A percentile compares a stretch with the other conserved stretches of the same genome.
These are phyloP conservation scores for Dendrocincla tyrannina DNA, from an alignment of 2,797 vertebrate species.

Conservation along the genomic window DNA sequence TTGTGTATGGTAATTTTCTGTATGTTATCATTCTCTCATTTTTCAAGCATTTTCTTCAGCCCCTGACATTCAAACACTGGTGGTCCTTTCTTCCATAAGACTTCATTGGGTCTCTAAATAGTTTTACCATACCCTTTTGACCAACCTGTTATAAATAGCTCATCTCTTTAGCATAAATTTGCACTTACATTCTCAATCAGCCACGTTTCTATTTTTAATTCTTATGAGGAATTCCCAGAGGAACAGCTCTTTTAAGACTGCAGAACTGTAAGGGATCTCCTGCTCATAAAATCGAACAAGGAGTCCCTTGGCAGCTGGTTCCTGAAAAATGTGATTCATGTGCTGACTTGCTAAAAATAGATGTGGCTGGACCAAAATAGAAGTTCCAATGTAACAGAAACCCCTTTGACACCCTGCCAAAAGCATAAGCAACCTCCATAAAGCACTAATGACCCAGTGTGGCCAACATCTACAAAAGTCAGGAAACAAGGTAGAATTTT, in stretches of 20 bases:
- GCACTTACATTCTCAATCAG: not conserved
- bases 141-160: not conserved
- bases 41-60: not conserved
- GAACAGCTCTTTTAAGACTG: not conserved
- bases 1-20: not conserved
- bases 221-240: not conserved
- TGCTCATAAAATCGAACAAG: not conserved
- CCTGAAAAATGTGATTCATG: not conserved
- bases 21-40: not conserved
- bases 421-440: not conserved
- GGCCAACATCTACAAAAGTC: not conserved
- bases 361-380: not conserved
- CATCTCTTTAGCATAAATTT: not conserved
- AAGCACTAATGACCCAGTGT: not conserved
- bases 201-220: conserved; percentile 22
- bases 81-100: not conserved
- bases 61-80: not conserved
- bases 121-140: not conserved
- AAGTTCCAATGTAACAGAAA: not conserved
- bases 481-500: not conserved
- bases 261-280: not conserved
- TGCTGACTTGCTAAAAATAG: conserved; percentile 15
- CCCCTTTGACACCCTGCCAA: not conserved
- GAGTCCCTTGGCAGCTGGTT: not conserved
- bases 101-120: not conserved